Evolutionary conservation across 2,888 invertebrate genomes (phyloP), one percentile per base, ranked within the genome.

Genomic region (Leptinotarsa juncta): DNA sequence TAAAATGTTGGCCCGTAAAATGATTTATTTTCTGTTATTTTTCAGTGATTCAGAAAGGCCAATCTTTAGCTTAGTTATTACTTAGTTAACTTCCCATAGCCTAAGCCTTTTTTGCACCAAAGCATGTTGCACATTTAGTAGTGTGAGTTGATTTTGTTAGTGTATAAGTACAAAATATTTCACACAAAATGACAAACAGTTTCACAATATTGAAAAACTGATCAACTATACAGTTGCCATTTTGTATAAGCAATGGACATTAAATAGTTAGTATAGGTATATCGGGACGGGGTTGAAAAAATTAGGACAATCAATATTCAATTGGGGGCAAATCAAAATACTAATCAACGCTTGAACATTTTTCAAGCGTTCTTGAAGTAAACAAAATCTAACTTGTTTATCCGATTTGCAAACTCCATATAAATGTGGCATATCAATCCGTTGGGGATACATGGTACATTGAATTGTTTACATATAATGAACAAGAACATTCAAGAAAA

Each of bases 401-500:
- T 83, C 83, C 85, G 83, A 82, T 80, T 76, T 86, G 86, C 86
- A 86, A 86, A 86, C 86, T 86, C 86, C 85, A 83, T 84, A 76
- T 71, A 79, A 84, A 84, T 84, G 84, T 86, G 85, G 85, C 85
- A 86, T 85, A 85, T 85, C 85, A 84, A 82, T 81, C 57, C 74
- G 65, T 73, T 51, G 48, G 80, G 81, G 81, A 82, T 82, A 82
- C 82, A 83, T 81, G 82, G 80, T 78, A 55, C 66, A 60, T 32
- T 15, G 68, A 23, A 66, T 66, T 57, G 16, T 66, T 14, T 50
- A 18, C 20, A 20, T 48, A 42, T 42, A 42, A 7, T 7, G 4
- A 14, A 20, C 15, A 57, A 23, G 15, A 14, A 62, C 32, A 62
- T 16, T 62, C n/a, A 10, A 42, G 32, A 62, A 57, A 10, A 48